Percentiles rank a stretch among this genome's conserved stretches.
Evolutionary conservation across 2,888 invertebrate species (phyloP).

Genomic region (Morpho achilles): DNA sequence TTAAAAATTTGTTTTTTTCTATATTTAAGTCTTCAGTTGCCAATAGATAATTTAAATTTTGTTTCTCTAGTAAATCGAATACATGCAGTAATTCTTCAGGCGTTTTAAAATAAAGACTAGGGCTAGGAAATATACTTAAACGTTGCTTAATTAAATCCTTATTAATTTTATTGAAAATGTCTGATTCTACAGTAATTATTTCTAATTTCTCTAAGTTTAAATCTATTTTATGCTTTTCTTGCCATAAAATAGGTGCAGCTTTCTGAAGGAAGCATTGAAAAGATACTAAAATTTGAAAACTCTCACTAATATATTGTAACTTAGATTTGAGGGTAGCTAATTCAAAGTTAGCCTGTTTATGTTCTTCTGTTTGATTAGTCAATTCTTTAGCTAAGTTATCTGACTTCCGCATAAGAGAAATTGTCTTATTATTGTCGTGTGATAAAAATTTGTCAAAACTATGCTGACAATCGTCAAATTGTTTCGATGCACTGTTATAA

Average conservation of each 20-base stretch:
- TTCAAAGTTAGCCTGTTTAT: conserved; percentile 61
- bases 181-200: conserved; percentile 49
- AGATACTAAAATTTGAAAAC: conserved; percentile 59
- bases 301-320: conserved; percentile 65
- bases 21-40: conserved; percentile 62
- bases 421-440: conserved; percentile 68
- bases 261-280: conserved; percentile 66
- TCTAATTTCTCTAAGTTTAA: conserved; percentile 46
- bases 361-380: conserved; percentile 56
- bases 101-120: conserved; percentile 58
- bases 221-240: conserved; percentile 48
- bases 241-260: conserved; percentile 66
- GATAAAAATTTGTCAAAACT: conserved; percentile 72
- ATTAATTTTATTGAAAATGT: conserved; percentile 53
- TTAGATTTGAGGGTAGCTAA: conserved; percentile 64
- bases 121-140: conserved; percentile 45
- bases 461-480: conserved; percentile 64
- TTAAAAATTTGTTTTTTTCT: conserved; percentile 61
- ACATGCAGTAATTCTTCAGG: conserved; percentile 55
- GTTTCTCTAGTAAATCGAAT: conserved; percentile 60
- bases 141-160: conserved; percentile 40
- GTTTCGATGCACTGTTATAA: conserved; percentile 54
- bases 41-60: conserved; percentile 67
- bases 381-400: conserved; percentile 61
- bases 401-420: conserved; percentile 65